Evolutionary conservation across 2,888 invertebrate genomes (phyloP).

Genomic region (Mesorhabditis belari): DNA sequence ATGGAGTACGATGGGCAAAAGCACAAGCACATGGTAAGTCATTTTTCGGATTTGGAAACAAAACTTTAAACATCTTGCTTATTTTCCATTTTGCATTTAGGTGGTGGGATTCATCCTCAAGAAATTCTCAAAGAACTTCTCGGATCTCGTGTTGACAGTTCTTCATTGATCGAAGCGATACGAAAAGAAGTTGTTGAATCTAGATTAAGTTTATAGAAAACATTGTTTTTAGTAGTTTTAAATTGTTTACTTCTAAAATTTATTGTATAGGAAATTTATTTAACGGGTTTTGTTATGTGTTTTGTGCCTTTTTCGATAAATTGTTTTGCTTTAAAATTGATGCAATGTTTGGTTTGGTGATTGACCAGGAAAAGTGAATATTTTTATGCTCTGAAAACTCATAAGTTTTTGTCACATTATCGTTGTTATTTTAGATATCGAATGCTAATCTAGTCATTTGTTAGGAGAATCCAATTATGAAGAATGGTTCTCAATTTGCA

Average conservation of each 20-base stretch:
- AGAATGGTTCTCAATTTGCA: too few relatives aligned
- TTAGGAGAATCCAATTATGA: too few relatives aligned
- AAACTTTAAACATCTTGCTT: background rate
- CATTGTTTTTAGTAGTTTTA: background rate
- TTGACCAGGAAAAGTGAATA: too few relatives aligned
- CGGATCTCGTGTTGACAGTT: background rate
- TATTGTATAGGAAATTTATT: too few relatives aligned
- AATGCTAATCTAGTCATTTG: too few relatives aligned
- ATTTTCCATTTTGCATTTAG: background rate
- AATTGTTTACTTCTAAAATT: background rate
- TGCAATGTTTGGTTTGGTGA: too few relatives aligned
- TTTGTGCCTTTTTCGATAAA: background rate
- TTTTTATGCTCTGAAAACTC: too few relatives aligned
- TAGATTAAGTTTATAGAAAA: background rate
- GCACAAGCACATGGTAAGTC: conserved; percentile 16
- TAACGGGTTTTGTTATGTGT: background rate
- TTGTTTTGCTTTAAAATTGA: background rate
- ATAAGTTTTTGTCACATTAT: too few relatives aligned
- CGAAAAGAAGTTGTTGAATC: too few relatives aligned
- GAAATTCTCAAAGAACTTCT: background rate
- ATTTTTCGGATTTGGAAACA: background rate
- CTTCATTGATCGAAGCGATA: background rate
- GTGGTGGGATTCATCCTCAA: background rate
- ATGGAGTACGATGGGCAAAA: conserved; percentile 45
- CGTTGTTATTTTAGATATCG: too few relatives aligned